Base-by-base conservation (phyloP, 2,113 vertebrate species). In the Scatophagus argus region DNA sequence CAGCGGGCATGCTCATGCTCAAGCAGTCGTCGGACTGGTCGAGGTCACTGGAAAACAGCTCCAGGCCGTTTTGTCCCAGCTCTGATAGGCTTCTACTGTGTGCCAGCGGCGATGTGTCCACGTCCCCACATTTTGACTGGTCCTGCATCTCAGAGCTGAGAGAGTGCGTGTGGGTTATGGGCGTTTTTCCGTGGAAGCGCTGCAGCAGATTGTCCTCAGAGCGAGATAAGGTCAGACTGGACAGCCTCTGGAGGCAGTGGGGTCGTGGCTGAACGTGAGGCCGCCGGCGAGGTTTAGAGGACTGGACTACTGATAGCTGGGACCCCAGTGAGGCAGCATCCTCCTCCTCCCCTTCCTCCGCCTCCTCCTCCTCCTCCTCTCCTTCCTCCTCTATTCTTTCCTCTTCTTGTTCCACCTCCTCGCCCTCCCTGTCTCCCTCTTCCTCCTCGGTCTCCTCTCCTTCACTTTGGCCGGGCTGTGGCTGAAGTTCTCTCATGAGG, bases 201-300 rank as follows among this genome's bases (percentile, higher is more conserved):
- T 96, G 97, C 3, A 96, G 92, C 61, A 99, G 95, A 68, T 94
- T 98, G 91, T 97, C 97, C 91, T 99, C 98, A 0, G 98, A 99
- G 69, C 94, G 96, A 52, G 95, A 98, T 58, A 94, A 70, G 23
- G 93, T 66, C 32, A 91, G 59, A 23, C 63, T 17, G 44, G 88
- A 74, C 3, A 83, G 52, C 78, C 60, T 5, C 86, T 93, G 82
- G 32, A 92, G 94, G 88, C 78, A 95, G 31, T 77, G 73, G n/a
- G 86, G 23, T 0, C 86, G 93, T 1, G 94, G 67, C 88, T 96
- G 96, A 17, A 97, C 95, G 0, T 95, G 97, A 0, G 85, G 91
- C n/a, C 89, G 87, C n/a, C 96, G 94, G 12, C 95, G 94, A 67
- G 96, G 95, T 71, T 94, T 96, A 2, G 94, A 92, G 0, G 95